A percentile compares a stretch with the other conserved stretches of the same genome.
Evolutionary conservation across 2,797 vertebrate species (phyloP).

Genomic region (Syncerus caffer): DNA sequence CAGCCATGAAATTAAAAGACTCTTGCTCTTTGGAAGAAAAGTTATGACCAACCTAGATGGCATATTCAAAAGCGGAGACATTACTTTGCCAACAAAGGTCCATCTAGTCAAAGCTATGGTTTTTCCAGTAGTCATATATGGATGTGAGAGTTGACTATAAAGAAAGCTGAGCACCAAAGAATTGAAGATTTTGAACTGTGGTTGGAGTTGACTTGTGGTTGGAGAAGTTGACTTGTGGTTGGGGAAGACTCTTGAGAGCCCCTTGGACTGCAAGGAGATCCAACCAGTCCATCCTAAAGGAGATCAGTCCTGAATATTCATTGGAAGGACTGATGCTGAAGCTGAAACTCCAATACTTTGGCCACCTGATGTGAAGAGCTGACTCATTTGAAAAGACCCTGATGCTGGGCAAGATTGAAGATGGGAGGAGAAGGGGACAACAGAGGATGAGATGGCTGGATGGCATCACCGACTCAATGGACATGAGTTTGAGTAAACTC

Average conservation of each 20-base stretch:
- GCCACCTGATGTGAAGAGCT: neutral
- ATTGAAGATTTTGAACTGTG: neutral
- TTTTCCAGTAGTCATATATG: neutral
- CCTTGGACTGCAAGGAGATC: neutral
- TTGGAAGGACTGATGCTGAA: neutral
- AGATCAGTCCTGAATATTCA: neutral
- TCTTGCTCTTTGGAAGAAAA: neutral
- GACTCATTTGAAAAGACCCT: neutral
- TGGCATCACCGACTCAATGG: neutral
- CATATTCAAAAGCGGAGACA: neutral
- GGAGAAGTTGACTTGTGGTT: neutral
- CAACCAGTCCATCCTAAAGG: neutral
- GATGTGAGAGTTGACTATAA: neutral
- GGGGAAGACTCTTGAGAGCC: neutral
- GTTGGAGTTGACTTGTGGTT: neutral
- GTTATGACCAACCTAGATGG: neutral
- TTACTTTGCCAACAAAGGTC: neutral
- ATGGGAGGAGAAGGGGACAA: rapidly evolving
- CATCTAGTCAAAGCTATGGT: neutral
- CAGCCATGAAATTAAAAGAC: neutral
- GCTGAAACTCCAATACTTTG: neutral
- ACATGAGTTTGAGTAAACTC: rapidly evolving
- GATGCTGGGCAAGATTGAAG: neutral
- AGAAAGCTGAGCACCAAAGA: neutral
- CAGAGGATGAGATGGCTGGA: neutral